Evolutionary conservation across 2,888 invertebrate species (phyloP).

Genomic region (Lithophane leautieri): DNA sequence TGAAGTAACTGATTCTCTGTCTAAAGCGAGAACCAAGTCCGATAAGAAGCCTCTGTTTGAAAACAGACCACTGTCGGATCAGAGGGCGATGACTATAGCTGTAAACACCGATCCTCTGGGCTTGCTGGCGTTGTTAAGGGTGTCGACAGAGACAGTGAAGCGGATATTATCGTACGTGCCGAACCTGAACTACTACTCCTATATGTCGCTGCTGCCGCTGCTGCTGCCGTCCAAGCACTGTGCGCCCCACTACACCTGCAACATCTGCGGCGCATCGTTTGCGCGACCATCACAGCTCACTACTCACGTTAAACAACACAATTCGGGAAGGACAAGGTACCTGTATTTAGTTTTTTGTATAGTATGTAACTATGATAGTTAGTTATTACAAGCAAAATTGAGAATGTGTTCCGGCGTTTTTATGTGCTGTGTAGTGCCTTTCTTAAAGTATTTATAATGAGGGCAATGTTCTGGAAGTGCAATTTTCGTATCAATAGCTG

Average conservation of each 20-base stretch:
- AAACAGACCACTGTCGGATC: constrained; percentile 10
- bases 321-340: constrained; percentile 78
- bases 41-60: constrained; percentile 25
- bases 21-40: constrained; percentile 53
- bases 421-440: neutral
- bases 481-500: neutral
- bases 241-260: constrained; percentile 75
- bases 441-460: neutral
- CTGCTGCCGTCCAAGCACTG: constrained; percentile 46
- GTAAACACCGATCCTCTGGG: constrained; percentile 86
- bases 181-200: constrained; percentile 74
- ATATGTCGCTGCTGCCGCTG: constrained; percentile 70
- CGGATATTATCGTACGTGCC: constrained; percentile 79
- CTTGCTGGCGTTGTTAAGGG: constrained; percentile 75
- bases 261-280: constrained; percentile 82
- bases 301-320: constrained; percentile 80
- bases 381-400: neutral
- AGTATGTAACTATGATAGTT: neutral
- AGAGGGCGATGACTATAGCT: constrained; percentile 74
- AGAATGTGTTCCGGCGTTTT: neutral
- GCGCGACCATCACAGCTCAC: constrained; percentile 76
- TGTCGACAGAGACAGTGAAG: constrained; percentile 79
- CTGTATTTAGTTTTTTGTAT: constrained; percentile 31
- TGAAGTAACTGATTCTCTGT: constrained; percentile 76
- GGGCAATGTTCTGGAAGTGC: neutral